Conservation (phyloP, 2,113 vertebrate genomes). For the Toxostoma redivivum region DNA sequence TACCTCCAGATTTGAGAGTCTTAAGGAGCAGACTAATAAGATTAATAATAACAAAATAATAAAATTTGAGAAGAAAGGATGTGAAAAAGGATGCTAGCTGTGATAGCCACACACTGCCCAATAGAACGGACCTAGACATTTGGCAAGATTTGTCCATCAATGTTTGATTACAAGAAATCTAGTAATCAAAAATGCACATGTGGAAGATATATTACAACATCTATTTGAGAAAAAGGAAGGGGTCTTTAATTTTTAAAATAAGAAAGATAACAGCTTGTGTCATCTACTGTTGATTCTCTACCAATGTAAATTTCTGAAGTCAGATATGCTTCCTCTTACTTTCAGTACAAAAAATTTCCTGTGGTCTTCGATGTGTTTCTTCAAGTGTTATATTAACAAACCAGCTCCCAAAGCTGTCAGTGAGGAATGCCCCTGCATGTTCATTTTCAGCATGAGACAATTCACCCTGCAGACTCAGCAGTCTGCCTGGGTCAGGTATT, state of each 20-base stretch:
- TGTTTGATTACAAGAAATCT: neutral
- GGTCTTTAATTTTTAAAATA: neutral
- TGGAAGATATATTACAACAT: neutral
- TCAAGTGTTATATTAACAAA: slow-evolving; percentile 36
- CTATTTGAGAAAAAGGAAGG: neutral
- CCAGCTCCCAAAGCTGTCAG: neutral
- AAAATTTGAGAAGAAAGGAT: neutral
- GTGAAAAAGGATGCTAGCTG: neutral
- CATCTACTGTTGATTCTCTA: neutral
- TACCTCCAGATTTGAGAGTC: neutral
- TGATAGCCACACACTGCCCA: neutral
- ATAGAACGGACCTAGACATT: neutral
- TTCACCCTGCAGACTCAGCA: neutral
- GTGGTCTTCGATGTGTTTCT: neutral
- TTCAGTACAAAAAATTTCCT: neutral
- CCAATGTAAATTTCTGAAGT: neutral
- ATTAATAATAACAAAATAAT: neutral
- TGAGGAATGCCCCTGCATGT: neutral
- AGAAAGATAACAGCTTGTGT: neutral
- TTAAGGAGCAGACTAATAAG: neutral
- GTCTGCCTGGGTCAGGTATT: neutral
- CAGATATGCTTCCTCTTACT: neutral
- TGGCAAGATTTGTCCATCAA: neutral
- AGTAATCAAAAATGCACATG: neutral
- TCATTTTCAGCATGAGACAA: neutral